phyloP scores from a whole-genome alignment of 1,140 invertebrate species.

The Procambarus clarkii region DNA sequence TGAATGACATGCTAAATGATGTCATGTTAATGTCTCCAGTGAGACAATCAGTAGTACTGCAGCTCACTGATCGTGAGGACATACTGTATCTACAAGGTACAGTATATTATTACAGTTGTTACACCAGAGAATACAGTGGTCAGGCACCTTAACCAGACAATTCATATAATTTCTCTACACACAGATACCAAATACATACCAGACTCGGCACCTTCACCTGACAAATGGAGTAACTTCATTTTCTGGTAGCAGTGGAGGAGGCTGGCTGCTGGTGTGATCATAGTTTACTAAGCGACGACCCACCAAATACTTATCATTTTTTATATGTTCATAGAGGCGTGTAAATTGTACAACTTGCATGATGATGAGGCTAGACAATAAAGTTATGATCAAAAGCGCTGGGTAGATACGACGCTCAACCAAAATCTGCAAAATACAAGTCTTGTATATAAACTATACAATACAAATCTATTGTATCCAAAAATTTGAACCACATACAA shows the following conservation, averaged over 20 bases:
- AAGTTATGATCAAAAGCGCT: slow-evolving; percentile 84
- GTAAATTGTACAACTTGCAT: slow-evolving; percentile 93
- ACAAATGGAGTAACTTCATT: slow-evolving; percentile 55
- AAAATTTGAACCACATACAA: no score
- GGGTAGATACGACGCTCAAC: slow-evolving; percentile 90
- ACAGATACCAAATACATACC: not conserved
- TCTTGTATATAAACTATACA: slow-evolving; percentile 68
- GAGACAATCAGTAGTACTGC: not conserved
- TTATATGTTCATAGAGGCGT: slow-evolving; percentile 97
- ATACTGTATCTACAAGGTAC: slow-evolving; percentile 15
- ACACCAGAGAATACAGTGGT: not conserved
- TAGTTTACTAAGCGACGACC: slow-evolving; percentile 96
- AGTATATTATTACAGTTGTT: not conserved
- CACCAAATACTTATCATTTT: slow-evolving; percentile 98
- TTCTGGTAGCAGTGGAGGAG: slow-evolving; percentile 26
- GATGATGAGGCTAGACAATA: slow-evolving; percentile 83
- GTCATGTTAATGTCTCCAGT: not conserved
- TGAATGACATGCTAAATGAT: not conserved
- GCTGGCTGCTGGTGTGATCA: slow-evolving; percentile 77
- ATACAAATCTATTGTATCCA: not conserved
- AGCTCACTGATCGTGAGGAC: not conserved
- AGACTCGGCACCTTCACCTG: slow-evolving; percentile 40
- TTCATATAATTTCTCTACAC: not conserved
- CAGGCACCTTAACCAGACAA: not conserved
- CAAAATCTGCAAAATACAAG: slow-evolving; percentile 62